phyloP scores from a whole-genome alignment of 2,797 vertebrate genomes.

The Clarias fuscus region DNA sequence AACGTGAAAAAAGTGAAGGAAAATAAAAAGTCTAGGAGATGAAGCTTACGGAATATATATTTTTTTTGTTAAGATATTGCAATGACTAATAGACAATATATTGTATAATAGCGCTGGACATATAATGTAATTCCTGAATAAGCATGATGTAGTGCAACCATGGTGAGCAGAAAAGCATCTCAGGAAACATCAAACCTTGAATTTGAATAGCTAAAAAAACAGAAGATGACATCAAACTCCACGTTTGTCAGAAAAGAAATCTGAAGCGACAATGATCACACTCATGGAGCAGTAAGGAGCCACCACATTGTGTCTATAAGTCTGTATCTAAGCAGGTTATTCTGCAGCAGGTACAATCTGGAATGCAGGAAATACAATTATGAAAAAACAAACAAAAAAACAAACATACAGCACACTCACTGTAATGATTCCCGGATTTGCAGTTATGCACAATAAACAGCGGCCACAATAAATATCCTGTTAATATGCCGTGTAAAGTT shows the following conservation, averaged over 20 bases:
- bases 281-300: neutral
- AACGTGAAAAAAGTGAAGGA: neutral
- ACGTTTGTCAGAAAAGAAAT: neutral
- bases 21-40: neutral
- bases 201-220: neutral
- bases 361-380: neutral
- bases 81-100: neutral
- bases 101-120: neutral
- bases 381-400: neutral
- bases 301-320: neutral
- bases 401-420: neutral
- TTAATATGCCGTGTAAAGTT: conserved; percentile 8
- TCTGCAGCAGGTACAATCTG: neutral
- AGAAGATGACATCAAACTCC: neutral
- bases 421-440: neutral
- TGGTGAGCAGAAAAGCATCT: neutral
- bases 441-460: neutral
- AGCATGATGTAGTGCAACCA: neutral
- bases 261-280: neutral
- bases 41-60: too few relatives aligned
- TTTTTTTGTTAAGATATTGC: neutral
- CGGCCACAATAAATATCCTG: conserved; percentile 5
- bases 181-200: neutral
- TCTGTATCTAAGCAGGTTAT: neutral
- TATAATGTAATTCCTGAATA: neutral